A percentile compares a stretch with the other conserved stretches of the same genome.
Conservation (phyloP, 2,113 vertebrate genomes). For the Crotalus tigris region DNA sequence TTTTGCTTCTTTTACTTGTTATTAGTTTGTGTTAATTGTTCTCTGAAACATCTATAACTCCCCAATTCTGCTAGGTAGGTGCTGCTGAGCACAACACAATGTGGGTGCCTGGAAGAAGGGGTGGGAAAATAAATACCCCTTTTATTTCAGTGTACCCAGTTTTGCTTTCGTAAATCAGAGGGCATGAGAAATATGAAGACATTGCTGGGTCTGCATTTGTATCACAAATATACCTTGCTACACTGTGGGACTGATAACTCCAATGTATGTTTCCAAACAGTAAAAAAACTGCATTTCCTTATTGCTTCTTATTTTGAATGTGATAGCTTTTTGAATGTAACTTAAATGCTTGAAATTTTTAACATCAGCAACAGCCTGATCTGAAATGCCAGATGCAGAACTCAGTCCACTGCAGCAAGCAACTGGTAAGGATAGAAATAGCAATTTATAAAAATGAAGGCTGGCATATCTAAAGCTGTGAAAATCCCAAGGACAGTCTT, state of each 20-base stretch:
- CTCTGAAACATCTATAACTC: background rate
- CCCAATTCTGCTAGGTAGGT: background rate
- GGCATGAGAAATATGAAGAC: background rate
- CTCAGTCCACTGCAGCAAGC: conserved; percentile 1
- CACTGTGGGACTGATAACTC: background rate
- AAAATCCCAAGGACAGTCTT: conserved; percentile 36
- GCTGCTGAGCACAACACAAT: background rate
- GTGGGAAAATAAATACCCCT: background rate
- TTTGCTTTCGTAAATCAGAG: background rate
- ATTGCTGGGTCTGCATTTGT: background rate
- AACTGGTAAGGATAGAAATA: conserved; percentile 45
- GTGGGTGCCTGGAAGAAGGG: background rate
- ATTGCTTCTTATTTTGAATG: background rate
- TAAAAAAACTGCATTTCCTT: background rate
- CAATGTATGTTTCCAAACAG: background rate
- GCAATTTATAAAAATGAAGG: conserved; percentile 39
- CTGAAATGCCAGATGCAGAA: background rate
- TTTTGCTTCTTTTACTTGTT: background rate
- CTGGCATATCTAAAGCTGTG: conserved; percentile 38
- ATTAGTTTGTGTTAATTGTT: background rate
- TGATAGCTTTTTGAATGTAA: background rate
- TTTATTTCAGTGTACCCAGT: background rate
- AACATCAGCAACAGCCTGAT: conserved; percentile 19
- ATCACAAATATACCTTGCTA: background rate
- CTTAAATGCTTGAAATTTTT: conserved; percentile 19